Conservation (phyloP, 2,113 vertebrate species). For the Corvus cornix region DNA sequence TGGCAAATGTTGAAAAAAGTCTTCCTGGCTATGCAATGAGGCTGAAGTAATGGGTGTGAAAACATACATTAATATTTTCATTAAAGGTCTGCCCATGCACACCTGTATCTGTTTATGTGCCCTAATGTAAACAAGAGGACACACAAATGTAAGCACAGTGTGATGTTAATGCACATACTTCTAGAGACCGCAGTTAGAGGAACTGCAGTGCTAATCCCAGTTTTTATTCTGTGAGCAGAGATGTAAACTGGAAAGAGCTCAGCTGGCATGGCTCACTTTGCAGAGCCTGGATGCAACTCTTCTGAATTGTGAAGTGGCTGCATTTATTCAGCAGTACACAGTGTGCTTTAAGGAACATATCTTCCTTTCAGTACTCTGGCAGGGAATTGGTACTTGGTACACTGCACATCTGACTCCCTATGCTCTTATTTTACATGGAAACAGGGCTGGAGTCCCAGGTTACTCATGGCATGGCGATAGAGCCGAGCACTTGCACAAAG, state of each 20-base stretch:
- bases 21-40: not conserved
- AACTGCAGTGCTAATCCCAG: not conserved
- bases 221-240: not conserved
- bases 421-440: not conserved
- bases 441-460: not conserved
- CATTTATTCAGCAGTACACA: not conserved
- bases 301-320: not conserved
- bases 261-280: accelerated
- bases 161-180: not conserved
- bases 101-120: not conserved
- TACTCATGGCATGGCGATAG: not conserved
- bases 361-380: not conserved
- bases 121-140: not conserved
- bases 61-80: not conserved
- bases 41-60: not conserved
- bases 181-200: not conserved
- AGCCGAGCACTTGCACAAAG: not conserved
- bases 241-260: not conserved
- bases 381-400: accelerated
- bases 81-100: not conserved
- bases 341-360: accelerated
- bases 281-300: not conserved
- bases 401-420: accelerated
- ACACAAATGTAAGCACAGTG: not conserved
- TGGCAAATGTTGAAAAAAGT: not conserved